A percentile compares a stretch with the other conserved stretches of the same genome.
phyloP scores from a whole-genome alignment of 2,888 invertebrate species.

The Apodemia zela region DNA sequence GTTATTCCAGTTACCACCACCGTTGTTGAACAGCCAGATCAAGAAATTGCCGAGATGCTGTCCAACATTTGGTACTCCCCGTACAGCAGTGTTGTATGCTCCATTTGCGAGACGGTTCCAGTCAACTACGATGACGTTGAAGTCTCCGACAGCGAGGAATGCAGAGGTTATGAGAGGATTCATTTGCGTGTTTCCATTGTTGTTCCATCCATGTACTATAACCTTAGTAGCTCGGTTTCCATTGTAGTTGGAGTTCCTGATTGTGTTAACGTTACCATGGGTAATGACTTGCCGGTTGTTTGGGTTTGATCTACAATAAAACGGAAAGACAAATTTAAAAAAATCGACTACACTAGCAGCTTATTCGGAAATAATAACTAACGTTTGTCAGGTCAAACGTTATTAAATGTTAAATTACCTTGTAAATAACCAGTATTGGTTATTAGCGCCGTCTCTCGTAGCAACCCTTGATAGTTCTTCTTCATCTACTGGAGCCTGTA shows the following conservation, averaged over 20 bases:
- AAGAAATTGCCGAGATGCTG: constrained; percentile 40
- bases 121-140: constrained; percentile 49
- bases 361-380: too few species aligned
- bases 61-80: constrained; percentile 35
- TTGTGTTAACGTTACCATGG: constrained; percentile 38
- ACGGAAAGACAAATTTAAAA: too few species aligned
- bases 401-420: neutral
- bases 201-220: constrained; percentile 44
- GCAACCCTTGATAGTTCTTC: neutral
- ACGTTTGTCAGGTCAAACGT: too few species aligned
- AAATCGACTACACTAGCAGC: too few species aligned
- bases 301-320: constrained; percentile 36
- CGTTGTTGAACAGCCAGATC: constrained; percentile 42
- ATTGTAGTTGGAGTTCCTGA: constrained; percentile 43
- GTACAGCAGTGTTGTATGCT: constrained; percentile 31
- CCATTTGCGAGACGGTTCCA: constrained; percentile 41
- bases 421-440: neutral
- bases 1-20: constrained; percentile 44
- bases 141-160: constrained; percentile 39
- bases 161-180: constrained; percentile 43
- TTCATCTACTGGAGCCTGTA: too few species aligned
- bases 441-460: neutral
- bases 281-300: constrained; percentile 39
- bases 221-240: constrained; percentile 29
- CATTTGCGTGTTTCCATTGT: constrained; percentile 36